Evolutionary conservation across 2,113 vertebrate species (phyloP), one percentile per base, ranked within the genome.

Genomic region (Ailurus styani): DNA sequence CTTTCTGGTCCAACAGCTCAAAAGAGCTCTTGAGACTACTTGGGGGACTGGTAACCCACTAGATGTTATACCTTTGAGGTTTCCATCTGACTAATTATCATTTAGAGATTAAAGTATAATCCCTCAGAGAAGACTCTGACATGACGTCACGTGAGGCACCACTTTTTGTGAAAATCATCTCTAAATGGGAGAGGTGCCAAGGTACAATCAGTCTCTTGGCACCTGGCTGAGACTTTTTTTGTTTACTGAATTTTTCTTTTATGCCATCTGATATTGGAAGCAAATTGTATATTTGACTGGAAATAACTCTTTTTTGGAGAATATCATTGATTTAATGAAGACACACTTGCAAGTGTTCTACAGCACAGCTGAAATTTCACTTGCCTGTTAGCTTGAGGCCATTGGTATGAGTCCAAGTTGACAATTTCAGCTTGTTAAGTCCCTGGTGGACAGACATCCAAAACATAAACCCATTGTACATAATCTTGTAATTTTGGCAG

Each of bases 381-480:
- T 97, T 97, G 95, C 75, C 78, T 97, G 97, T 89, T 98, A 98
- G 97, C 88, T 98, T 96, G 96, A 98, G 95, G 93, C 84, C 96
- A 97, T 66, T 97, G 93, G 68, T 97, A 97, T 97, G 98, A 91
- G 93, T 96, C 96, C 94, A 97, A 93, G 55, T 13, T 95, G 90
- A 98, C 85, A 91, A 95, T 97, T 96, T 90, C 85, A 97, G 72
- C 57, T 97, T 95, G 84, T 57, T 66, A 87, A 78, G 17, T 97
- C 94, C 85, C 93, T 78, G 42, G 77, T 87, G 90, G 64, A 95
- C 72, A 82, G 18, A 83, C 0, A 0, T 68, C 90, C 64, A 95
- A 90, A 15, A 23, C 85, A 96, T 62, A 95, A 96, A 97, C 68
- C 9, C 45, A 64, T 52, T 72, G 52, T 68, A 95, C n/a, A 0